A percentile compares a stretch with the other conserved stretches of the same genome.
Conservation (phyloP, 2,888 invertebrate genomes). For the Sinelater perroti region DNA sequence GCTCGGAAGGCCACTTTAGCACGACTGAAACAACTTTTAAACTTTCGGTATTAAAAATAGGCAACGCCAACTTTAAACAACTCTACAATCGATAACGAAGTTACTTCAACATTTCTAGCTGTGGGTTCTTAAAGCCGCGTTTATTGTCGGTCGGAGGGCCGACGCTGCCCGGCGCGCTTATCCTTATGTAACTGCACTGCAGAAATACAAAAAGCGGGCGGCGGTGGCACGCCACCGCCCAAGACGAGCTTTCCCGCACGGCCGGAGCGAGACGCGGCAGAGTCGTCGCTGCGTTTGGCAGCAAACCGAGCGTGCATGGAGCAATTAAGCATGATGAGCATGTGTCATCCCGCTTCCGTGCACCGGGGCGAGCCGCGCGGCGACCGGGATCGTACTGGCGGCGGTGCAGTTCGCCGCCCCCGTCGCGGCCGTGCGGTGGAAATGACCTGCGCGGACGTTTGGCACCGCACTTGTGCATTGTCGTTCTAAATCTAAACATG, state of each 20-base stretch:
- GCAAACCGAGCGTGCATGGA: slow-evolving; percentile 42
- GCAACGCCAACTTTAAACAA: no score
- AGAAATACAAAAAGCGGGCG: background rate
- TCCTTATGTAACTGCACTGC: background rate
- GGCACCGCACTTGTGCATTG: slow-evolving; percentile 26
- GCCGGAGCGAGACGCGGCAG: slow-evolving; percentile 16
- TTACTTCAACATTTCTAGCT: no score
- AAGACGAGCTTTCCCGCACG: background rate
- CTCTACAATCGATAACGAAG: no score
- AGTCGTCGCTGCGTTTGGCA: slow-evolving; percentile 33
- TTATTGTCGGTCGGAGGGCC: no score
- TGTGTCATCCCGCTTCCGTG: slow-evolving; percentile 47
- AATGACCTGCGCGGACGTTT: slow-evolving; percentile 47
- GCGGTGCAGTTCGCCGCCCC: slow-evolving; percentile 46
- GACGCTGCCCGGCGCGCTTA: no score
- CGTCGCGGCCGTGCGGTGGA: slow-evolving; percentile 31
- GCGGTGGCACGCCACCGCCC: slow-evolving; percentile 3
- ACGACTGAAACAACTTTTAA: no score
- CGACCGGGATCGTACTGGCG: slow-evolving; percentile 39
- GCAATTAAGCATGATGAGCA: slow-evolving; percentile 50
- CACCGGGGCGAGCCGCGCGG: slow-evolving; percentile 32
- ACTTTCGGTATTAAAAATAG: no score
- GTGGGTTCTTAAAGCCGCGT: no score
- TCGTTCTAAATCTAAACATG: slow-evolving; percentile 32
- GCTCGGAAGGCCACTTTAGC: no score